phyloP scores from a whole-genome alignment of 2,888 invertebrate species.

The Polydrusus pterygomalis region DNA sequence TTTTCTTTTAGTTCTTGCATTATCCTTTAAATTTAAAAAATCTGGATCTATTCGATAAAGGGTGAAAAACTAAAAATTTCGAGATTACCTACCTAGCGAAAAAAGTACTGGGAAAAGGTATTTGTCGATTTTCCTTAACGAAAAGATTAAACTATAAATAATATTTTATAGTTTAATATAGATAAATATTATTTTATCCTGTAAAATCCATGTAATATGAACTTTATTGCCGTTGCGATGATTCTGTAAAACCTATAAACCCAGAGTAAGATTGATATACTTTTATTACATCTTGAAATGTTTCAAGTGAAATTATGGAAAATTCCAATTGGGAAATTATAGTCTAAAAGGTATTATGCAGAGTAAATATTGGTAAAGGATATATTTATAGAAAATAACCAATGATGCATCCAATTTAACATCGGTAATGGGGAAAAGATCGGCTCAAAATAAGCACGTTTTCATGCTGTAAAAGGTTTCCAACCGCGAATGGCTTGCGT shows the following conservation, averaged over 20 bases:
- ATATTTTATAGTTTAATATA: too few species aligned
- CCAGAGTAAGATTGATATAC: background rate
- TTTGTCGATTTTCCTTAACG: too few species aligned
- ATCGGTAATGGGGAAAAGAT: constrained; percentile 63
- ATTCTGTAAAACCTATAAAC: background rate
- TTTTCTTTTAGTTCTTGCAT: too few species aligned
- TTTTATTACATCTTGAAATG: constrained; percentile 9
- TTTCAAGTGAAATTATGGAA: constrained; percentile 15
- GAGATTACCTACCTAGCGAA: too few species aligned
- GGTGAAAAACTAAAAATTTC: too few species aligned
- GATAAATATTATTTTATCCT: too few species aligned
- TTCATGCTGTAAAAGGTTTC: constrained; percentile 65
- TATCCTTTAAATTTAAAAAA: too few species aligned
- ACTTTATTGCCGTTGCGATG: background rate
- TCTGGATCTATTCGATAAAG: too few species aligned
- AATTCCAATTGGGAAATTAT: constrained; percentile 24
- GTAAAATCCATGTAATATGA: background rate
- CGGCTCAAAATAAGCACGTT: constrained; percentile 64
- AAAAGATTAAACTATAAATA: too few species aligned
- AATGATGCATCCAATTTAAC: constrained; percentile 57
- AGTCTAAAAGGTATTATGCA: constrained; percentile 36
- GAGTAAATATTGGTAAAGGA: constrained; percentile 49
- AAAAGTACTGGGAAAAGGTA: too few species aligned
- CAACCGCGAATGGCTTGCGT: constrained; percentile 63
- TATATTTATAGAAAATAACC: constrained; percentile 55